Base-by-base conservation (phyloP, 92 coral and sea anemone genomes). In the Epizoanthus stellaris region DNA sequence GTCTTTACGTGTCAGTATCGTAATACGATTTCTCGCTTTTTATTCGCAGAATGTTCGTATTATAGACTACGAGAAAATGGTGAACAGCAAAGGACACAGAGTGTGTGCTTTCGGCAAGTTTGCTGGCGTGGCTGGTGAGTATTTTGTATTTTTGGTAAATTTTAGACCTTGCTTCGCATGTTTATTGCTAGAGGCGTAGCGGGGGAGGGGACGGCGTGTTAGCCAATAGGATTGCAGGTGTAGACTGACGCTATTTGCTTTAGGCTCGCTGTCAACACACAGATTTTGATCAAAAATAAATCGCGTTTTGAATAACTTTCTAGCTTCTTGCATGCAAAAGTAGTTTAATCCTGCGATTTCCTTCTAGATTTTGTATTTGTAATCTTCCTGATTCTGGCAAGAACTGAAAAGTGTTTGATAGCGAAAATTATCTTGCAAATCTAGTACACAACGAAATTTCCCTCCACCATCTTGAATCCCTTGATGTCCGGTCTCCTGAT, bases 71-170 rank as follows among this genome's bases (percentile, higher is more conserved):
- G 99, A 96, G 88, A 94, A 95, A 67, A 96, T 96, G 99, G 95
- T 94, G 11, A 96, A 96, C 75, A 73, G 87, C 17, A 96, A 88
- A 76, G 98, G 99, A 36, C 98, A 90, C 23, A 87, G 99, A 92
- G 99, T 96, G 30, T 95, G 98, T 81, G 99, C 99, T 54, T 96
- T 96, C 85, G 99, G 99, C 6, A 96, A 96, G 74, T 96, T 96
- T 77, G 99, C 99, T 11, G 99, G 99, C n/a, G 99, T 96, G 5
- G 99, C 98, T 70, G 99, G 99, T 96, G 80, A 12, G 92, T 20
- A 73, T 11, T 1, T 67, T 60, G 11, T 13, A 10, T 17, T 9
- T 38, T 43, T 4, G 79, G 12, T 21, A 53, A 14, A n/a, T 30
- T 67, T 73, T 39, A 20, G 47, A 39, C 30, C 76, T 19, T 59